Base-by-base conservation (phyloP, 2,888 invertebrate genomes). In the Bombylius discolor region DNA sequence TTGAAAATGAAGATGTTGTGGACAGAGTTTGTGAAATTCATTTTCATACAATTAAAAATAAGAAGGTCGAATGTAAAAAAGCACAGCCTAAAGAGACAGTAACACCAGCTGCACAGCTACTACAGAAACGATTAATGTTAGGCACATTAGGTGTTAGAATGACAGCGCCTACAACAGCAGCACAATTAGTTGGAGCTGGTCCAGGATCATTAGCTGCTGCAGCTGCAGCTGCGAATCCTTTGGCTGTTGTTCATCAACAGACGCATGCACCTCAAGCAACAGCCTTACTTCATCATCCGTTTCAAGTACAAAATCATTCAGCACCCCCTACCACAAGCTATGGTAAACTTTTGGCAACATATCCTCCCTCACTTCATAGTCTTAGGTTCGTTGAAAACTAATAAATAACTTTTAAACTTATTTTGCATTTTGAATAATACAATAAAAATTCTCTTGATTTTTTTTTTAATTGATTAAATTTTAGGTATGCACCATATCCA, bases 1-100 rank as follows among this genome's bases (percentile, higher is more conserved):
- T 92, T 75, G 91, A 91, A 71, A 88, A 87, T 65, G 91, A 92
- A 72, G 91, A 92, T 70, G 89, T 90, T 4, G 92, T 92, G 23
- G 92, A 92, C 71, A 82, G 89, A 62, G 91, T 92, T n/a, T 91
- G 91, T 76, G 91, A 92, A 68, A 91, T 92, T 51, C 92, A 92
- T 74, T 92, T 90, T 73, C 92, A 92, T 74, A 91, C 89, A 57
- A 89, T 92, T 66, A 92, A 92, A 76, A 91, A 90, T 70, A 92
- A 92, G 74, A 91, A 91, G 75, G 84, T 83, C 39, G 91, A 92
- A 74, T 92, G 91, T 74, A 92, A 92, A 76, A 89, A 91, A 71
- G 91, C 92, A 4, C 91, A 91, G 77, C 91, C 92, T 33, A 91
- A 91, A 71, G 91, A 92, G 68, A 87, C 89, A 0, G 90, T 91